These are phyloP conservation scores for Egretta garzetta DNA, from an alignment of 2,113 vertebrate species.

Conservation along the genomic window DNA sequence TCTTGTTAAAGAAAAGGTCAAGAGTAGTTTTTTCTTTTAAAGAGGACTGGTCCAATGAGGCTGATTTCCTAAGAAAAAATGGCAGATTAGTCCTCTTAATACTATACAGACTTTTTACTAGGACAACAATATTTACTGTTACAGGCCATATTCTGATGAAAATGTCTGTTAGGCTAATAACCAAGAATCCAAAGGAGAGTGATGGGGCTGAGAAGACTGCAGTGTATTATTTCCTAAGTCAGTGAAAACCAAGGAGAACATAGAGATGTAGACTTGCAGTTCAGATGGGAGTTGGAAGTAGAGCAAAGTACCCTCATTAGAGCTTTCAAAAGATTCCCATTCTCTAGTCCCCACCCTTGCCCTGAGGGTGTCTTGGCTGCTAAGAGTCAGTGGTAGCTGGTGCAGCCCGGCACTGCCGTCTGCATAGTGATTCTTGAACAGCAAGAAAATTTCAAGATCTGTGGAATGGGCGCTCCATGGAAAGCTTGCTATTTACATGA, in stretches of 20 bases:
- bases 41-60: neutral
- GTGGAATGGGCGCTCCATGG: neutral
- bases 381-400: neutral
- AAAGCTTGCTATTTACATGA: neutral
- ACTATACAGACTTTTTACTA: neutral
- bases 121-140: neutral
- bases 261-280: neutral
- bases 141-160: neutral
- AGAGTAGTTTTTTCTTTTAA: neutral
- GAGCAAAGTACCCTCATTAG: neutral
- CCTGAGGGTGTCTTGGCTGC: neutral
- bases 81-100: neutral
- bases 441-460: neutral
- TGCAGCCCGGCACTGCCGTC: neutral
- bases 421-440: neutral
- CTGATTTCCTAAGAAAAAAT: neutral
- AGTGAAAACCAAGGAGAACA: neutral
- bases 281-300: neutral
- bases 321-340: neutral
- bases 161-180: neutral
- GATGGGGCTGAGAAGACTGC: neutral
- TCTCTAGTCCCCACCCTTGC: neutral
- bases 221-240: neutral
- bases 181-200: neutral
- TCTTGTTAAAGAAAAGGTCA: neutral